These are phyloP conservation scores for Mamestra brassicae DNA, from an alignment of 2,888 invertebrate species.

Conservation along the genomic window DNA sequence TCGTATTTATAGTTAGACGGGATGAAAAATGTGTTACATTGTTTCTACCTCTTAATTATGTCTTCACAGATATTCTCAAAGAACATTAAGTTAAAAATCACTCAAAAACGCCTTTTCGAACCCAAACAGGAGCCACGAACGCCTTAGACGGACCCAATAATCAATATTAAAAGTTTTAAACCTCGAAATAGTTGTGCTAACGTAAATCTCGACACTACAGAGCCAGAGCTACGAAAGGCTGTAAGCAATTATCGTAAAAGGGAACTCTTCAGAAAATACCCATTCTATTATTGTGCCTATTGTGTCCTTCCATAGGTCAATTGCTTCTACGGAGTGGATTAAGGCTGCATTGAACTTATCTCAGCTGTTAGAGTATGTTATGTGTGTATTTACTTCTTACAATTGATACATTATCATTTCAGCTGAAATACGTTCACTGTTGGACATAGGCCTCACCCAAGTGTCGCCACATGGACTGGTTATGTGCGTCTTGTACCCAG, in stretches of 20 bases:
- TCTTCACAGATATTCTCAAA: background rate
- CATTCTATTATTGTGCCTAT: slow-evolving; percentile 73
- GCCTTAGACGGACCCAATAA: background rate
- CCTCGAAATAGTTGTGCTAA: slow-evolving; percentile 58
- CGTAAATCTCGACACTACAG: slow-evolving; percentile 66
- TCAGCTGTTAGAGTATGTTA: slow-evolving; percentile 43
- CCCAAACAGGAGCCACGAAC: background rate
- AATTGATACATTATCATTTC: too few relatives aligned
- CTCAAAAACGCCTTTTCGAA: background rate
- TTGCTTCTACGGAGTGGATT: slow-evolving; percentile 68
- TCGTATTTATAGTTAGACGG: too few relatives aligned
- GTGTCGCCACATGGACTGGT: too few relatives aligned
- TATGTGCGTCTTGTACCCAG: too few relatives aligned
- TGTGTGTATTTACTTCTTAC: slow-evolving; percentile 27
- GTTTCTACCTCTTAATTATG: too few relatives aligned
- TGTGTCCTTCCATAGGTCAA: slow-evolving; percentile 74
- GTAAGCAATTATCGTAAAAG: slow-evolving; percentile 80
- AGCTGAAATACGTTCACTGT: too few relatives aligned
- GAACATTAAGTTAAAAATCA: background rate
- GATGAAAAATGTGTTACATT: too few relatives aligned
- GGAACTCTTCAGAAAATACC: slow-evolving; percentile 76
- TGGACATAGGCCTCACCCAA: too few relatives aligned
- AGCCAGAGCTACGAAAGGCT: slow-evolving; percentile 62
- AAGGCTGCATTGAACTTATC: slow-evolving; percentile 62
- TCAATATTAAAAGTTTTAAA: slow-evolving; percentile 53